These are phyloP conservation scores for Acarapis woodi DNA, from an alignment of 1,140 invertebrate genomes.

Conservation along the genomic window DNA sequence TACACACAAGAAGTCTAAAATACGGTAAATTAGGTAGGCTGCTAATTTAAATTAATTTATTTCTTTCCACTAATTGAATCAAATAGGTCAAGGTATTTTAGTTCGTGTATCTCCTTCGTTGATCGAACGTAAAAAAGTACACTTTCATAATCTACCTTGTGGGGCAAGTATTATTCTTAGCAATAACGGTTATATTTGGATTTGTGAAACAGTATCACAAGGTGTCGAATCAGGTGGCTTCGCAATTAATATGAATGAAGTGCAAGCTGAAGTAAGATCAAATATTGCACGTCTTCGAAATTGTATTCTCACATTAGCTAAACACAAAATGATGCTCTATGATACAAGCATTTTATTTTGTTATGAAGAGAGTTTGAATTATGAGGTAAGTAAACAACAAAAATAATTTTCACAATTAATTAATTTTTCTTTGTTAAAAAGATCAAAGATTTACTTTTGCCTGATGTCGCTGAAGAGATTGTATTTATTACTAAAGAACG, in stretches of 20 bases:
- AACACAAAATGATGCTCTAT: constrained; percentile 57
- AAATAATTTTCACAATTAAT: no score
- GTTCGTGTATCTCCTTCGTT: constrained; percentile 73
- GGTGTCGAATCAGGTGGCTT: constrained; percentile 44
- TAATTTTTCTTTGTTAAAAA: no score
- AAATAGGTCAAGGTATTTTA: constrained; percentile 60
- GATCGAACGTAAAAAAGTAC: constrained; percentile 72
- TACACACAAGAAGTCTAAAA: constrained; percentile 83
- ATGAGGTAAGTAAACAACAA: constrained; percentile 3
- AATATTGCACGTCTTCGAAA: constrained; percentile 59
- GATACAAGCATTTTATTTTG: constrained; percentile 25
- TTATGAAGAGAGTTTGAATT: constrained; percentile 3
- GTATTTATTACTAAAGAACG: no score
- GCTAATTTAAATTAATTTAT: no score
- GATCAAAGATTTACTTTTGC: no score
- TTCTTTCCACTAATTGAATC: no score
- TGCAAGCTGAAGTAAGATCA: constrained; percentile 38
- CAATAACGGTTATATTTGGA: constrained; percentile 90
- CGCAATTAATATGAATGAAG: constrained; percentile 36
- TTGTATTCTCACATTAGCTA: constrained; percentile 52
- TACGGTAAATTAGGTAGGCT: constrained; percentile 89
- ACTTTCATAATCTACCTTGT: constrained; percentile 73
- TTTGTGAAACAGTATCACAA: constrained; percentile 34
- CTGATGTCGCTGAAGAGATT: no score
- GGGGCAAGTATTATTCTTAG: constrained; percentile 75